phyloP scores from a whole-genome alignment of 2,888 invertebrate species.

The Meghimatium bilineatum region DNA sequence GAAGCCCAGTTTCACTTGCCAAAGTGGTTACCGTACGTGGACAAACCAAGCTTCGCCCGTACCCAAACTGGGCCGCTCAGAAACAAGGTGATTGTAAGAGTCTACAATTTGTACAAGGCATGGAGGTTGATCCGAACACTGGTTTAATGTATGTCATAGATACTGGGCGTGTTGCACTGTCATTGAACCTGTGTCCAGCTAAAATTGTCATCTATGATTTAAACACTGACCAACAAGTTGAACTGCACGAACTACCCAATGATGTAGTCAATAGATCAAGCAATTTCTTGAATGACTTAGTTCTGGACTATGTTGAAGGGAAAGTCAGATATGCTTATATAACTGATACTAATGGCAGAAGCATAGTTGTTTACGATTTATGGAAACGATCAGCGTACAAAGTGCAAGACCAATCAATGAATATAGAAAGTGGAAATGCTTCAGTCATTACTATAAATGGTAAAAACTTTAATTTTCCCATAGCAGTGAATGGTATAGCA shows the following conservation, averaged over 20 bases:
- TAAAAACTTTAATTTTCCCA: constrained; percentile 46
- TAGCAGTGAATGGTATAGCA: constrained; percentile 66
- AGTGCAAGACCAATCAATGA: constrained; percentile 59
- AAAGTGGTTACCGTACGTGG: constrained; percentile 50
- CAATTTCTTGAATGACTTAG: constrained; percentile 66
- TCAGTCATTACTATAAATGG: constrained; percentile 52
- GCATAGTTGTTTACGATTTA: constrained; percentile 63
- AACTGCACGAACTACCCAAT: constrained; percentile 59
- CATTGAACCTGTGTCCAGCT: constrained; percentile 60
- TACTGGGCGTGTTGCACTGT: constrained; percentile 55
- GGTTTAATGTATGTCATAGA: constrained; percentile 69
- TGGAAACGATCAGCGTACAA: constrained; percentile 54
- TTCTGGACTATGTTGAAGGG: constrained; percentile 63
- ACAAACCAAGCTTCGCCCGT: constrained; percentile 57
- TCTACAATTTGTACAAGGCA: constrained; percentile 67
- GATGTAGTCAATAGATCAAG: constrained; percentile 57
- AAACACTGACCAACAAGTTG: constrained; percentile 53
- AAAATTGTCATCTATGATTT: constrained; percentile 66
- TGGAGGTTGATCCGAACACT: constrained; percentile 67
- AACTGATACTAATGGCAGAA: constrained; percentile 59
- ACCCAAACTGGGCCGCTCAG: constrained; percentile 64
- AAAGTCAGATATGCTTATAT: constrained; percentile 64
- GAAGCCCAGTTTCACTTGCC: constrained; percentile 52
- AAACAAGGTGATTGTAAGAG: constrained; percentile 62
- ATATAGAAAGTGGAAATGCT: constrained; percentile 50